Evolutionary conservation across 1,140 invertebrate genomes (phyloP), one percentile per base, ranked within the genome.

Genomic region (Idris sp.): DNA sequence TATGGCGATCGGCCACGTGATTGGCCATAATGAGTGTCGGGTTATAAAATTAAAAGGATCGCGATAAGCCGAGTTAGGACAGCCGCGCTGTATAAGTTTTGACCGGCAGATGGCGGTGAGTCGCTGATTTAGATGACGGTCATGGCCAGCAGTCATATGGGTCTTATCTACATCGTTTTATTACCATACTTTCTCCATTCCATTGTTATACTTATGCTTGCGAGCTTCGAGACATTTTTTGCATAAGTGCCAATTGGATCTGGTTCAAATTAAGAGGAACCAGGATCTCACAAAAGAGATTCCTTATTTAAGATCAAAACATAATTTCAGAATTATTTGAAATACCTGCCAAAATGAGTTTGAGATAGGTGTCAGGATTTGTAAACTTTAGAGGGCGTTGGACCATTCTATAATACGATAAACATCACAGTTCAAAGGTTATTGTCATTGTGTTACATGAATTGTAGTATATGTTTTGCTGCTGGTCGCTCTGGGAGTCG

Each of bases 381-480:
- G n/a, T n/a, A n/a, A 62, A 9, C 53, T 11, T 5, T 15, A 68
- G 44, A 54, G 59, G 53, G 58, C 40, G 46, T 26, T 58, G 54
- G 72, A 74, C 68, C 72, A 74, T 62, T 74, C 72, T 61, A 43
- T 43, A 62, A 68, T 58, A 58, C 26, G 72, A 68, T 74, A 74
- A 74, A 44, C 62, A 74, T 74, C 72, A 15, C 3, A 22, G 72
- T 62, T 54, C 62, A 61, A 6, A 16, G 71, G 71, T 67, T 62
- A 49, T 28, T 40, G 54, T 74, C 62, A 67, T 74, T 74, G 61
- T 61, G 62, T 74, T 74, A 67, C 71, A 62, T 58, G 69, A 74
- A 74, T 61, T 54, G 69, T 61, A 61, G 69, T 61, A 61, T 65
- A 59, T n/a, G n/a, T 46, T 35, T 61, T 13, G 53, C 38, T 33